Percentiles rank a stretch among this genome's conserved stretches.
phyloP scores from a whole-genome alignment of 1,140 invertebrate genomes.

The Drosophila cardini region DNA sequence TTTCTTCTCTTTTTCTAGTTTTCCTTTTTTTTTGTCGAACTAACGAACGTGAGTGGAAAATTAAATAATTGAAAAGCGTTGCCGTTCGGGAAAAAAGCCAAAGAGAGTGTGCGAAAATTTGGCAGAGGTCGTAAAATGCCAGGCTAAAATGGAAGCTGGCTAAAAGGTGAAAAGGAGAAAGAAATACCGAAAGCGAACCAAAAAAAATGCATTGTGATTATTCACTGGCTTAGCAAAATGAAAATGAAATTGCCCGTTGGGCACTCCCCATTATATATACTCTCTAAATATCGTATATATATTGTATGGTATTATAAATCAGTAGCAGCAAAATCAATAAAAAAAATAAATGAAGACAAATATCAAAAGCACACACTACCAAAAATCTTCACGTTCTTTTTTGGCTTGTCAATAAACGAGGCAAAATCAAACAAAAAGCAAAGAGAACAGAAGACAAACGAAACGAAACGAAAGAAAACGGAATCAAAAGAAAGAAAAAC shows the following conservation, averaged over 20 bases:
- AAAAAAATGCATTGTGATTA: constrained; percentile 77
- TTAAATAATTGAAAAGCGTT: constrained; percentile 79
- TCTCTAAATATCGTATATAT: constrained; percentile 21
- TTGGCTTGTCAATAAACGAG: constrained; percentile 67
- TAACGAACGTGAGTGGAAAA: constrained; percentile 80
- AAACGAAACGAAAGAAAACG: constrained; percentile 7
- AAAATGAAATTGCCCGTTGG: constrained; percentile 78
- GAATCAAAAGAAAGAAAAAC: constrained; percentile 11
- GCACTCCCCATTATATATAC: constrained; percentile 37
- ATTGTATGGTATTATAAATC: constrained; percentile 50
- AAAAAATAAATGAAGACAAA: constrained; percentile 80
- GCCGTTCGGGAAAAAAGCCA: constrained; percentile 20
- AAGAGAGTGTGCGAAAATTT: constrained; percentile 67
- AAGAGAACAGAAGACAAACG: constrained; percentile 4
- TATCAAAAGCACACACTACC: constrained; percentile 58
- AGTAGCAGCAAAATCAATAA: constrained; percentile 69
- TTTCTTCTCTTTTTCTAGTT: too few relatives aligned
- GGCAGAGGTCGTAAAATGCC: constrained; percentile 51
- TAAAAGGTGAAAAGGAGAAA: constrained; percentile 23
- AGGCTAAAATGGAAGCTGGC: constrained; percentile 40
- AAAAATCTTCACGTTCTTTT: constrained; percentile 59
- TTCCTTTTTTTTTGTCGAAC: constrained; percentile 64
- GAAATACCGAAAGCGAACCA: constrained; percentile 24
- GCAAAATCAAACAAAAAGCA: constrained; percentile 25
- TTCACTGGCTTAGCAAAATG: constrained; percentile 77